Base-by-base conservation (phyloP, 2,888 invertebrate genomes). In the Fragum fragum region DNA sequence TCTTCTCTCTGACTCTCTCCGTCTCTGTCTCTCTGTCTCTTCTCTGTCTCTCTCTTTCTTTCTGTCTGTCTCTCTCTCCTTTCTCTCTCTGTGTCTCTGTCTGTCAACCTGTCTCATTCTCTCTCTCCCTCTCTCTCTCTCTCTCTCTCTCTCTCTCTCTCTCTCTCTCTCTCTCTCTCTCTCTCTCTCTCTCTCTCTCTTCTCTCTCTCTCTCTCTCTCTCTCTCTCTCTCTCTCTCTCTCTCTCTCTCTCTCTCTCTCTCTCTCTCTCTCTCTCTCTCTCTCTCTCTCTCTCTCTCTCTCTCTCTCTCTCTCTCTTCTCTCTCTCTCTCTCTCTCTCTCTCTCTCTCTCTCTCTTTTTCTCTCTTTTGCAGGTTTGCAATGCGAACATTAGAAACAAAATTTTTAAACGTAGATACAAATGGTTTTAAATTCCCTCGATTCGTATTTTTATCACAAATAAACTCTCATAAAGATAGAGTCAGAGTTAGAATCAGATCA, bases 241-340 rank as follows among this genome's bases (percentile, higher is more conserved):
- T 42, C 42, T 42, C 42, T 42, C 42, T 42, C 42, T 42, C 42
- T 42, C 42, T 42, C 42, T 57, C 57, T 42, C 42, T 42, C 42
- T 42, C 42, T 42, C 57, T 57, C 57, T 57, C 23, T 70, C 42
- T 42, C 39, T 23, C 26, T 36, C 11, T 70, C 57, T 57, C 57
- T 57, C 57, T 57, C 57, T 57, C 57, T 57, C 14, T 57, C 14
- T 57, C 21, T 21, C 26, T 57, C 57, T n/a, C 57, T 23, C 26
- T 57, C 9, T 21, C 11, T 42, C 42, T 42, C 11, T 42, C 42
- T 42, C 11, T 42, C 42, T 42, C 42, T 42, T 42, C 42, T 42
- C 7, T 42, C 11, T 42, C 42, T 42, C 42, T 42, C 42, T 42
- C 16, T 42, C 42, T 42, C 42, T 42, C 7, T 57, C 57, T n/a